Conservation (phyloP, 2,888 invertebrate species). For the Chaitophorus viminalis region DNA sequence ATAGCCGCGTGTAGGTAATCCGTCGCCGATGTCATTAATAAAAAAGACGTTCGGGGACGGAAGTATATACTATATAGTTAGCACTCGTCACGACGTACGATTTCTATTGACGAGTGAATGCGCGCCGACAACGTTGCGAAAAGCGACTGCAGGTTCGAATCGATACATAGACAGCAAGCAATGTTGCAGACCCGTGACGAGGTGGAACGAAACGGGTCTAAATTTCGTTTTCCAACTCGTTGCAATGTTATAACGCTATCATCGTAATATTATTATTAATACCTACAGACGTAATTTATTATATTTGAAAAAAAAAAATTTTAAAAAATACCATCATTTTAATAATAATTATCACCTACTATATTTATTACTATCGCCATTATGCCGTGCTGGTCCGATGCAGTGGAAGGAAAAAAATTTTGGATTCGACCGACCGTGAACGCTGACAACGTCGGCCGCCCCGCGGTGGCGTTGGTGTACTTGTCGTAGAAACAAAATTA, state of each 20-base stretch:
- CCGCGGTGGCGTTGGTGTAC: neutral
- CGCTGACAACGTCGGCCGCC: neutral
- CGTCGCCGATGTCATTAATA: neutral
- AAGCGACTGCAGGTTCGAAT: neutral
- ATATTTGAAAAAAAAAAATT: too few species aligned
- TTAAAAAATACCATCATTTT: too few species aligned
- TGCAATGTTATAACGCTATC: too few species aligned
- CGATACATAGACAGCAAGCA: neutral
- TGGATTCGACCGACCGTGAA: conserved; percentile 17
- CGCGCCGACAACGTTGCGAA: too few species aligned
- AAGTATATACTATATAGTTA: neutral
- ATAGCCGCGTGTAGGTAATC: conserved; percentile 6
- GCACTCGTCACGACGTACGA: neutral
- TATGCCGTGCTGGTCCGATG: neutral
- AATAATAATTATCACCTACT: too few species aligned
- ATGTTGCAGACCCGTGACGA: neutral
- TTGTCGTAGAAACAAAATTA: conserved; percentile 33
- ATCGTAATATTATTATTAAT: too few species aligned
- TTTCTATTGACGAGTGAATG: neutral
- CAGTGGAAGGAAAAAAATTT: neutral
- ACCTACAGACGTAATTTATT: too few species aligned
- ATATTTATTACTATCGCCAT: too few species aligned
- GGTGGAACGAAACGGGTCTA: neutral
- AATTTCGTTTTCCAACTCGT: neutral
- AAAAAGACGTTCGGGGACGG: conserved; percentile 13